Evolutionary conservation across 53 echinoderm and acorn worm genomes (phyloP).

Genomic region (Luidia sarsii): DNA sequence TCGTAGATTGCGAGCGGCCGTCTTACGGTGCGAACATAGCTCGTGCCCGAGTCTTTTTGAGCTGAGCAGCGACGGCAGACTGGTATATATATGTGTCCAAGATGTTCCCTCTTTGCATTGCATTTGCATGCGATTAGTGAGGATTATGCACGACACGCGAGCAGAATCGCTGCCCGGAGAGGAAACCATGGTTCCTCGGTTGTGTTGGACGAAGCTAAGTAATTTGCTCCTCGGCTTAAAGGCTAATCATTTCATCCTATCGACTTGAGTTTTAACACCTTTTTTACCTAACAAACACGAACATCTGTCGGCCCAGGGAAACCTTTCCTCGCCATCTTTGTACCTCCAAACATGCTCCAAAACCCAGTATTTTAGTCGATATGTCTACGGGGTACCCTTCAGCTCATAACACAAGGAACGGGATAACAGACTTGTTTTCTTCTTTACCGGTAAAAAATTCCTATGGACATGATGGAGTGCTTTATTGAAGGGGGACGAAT

Average conservation of each 20-base stretch:
- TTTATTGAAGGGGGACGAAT: too few species aligned
- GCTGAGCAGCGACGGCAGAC: conserved; percentile 23
- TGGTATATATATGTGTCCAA: conserved; percentile 31
- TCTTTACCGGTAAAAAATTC: conserved; percentile 50
- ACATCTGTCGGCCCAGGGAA: conserved; percentile 24
- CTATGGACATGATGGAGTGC: conserved; percentile 32
- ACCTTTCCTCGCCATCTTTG: too few species aligned
- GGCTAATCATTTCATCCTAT: conserved; percentile 42
- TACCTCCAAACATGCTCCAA: too few species aligned
- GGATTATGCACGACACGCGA: conserved; percentile 58
- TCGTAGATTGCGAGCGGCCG: too few species aligned
- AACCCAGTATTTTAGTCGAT: too few species aligned
- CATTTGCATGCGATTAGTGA: conserved; percentile 66
- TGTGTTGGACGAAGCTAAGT: conserved; percentile 22
- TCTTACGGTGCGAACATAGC: too few species aligned
- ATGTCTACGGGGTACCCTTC: too few species aligned
- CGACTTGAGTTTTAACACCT: conserved; percentile 41
- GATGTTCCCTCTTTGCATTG: conserved; percentile 37
- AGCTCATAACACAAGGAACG: too few species aligned
- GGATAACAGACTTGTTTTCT: too few species aligned
- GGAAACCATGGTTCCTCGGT: conserved; percentile 17
- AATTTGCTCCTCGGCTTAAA: conserved; percentile 43
- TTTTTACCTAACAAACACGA: conserved; percentile 17
- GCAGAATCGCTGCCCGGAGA: conserved; percentile 6
- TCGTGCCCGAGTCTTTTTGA: conserved; percentile 7